These are phyloP conservation scores for Heliocidaris tuberculata DNA, from an alignment of 35 echinoderm and acorn worm genomes.

Conservation along the genomic window DNA sequence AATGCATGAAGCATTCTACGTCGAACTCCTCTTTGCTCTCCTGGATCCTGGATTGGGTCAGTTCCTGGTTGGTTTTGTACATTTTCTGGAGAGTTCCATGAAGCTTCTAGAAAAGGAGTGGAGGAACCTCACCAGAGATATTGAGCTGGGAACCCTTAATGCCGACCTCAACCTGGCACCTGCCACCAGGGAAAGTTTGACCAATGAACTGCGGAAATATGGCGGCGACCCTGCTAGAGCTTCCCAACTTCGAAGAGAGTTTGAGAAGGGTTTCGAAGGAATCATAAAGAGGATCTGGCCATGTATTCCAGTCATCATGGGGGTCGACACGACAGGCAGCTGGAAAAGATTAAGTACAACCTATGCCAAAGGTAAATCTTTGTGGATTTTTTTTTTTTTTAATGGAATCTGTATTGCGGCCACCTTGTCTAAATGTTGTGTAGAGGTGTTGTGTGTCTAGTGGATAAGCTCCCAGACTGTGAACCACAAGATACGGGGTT, in stretches of 20 bases:
- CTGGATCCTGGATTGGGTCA: constrained; percentile 51
- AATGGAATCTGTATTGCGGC: too few relatives aligned
- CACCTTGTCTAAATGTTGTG: too few relatives aligned
- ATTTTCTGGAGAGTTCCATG: constrained; percentile 33
- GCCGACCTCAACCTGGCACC: constrained; percentile 19
- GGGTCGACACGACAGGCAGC: constrained; percentile 37
- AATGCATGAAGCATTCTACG: constrained; percentile 47
- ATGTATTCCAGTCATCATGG: not conserved
- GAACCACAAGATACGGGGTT: too few relatives aligned
- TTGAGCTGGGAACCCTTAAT: constrained; percentile 53
- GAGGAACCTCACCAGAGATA: constrained; percentile 50
- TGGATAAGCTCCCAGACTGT: too few relatives aligned
- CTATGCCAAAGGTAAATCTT: constrained; percentile 44
- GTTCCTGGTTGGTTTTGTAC: not conserved
- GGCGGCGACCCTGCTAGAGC: constrained; percentile 44
- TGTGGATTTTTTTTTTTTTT: too few relatives aligned
- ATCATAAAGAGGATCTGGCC: constrained; percentile 75
- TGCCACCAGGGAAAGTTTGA: not conserved
- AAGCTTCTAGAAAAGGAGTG: constrained; percentile 60
- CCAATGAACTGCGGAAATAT: not conserved
- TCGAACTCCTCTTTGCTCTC: constrained; percentile 62
- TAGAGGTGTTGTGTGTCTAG: too few relatives aligned
- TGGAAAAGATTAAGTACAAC: constrained; percentile 3
- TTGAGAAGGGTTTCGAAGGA: constrained; percentile 67
- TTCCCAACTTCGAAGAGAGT: constrained; percentile 53